These are phyloP conservation scores for Anoplius nigerrimus DNA, from an alignment of 2,888 invertebrate species.

Conservation along the genomic window DNA sequence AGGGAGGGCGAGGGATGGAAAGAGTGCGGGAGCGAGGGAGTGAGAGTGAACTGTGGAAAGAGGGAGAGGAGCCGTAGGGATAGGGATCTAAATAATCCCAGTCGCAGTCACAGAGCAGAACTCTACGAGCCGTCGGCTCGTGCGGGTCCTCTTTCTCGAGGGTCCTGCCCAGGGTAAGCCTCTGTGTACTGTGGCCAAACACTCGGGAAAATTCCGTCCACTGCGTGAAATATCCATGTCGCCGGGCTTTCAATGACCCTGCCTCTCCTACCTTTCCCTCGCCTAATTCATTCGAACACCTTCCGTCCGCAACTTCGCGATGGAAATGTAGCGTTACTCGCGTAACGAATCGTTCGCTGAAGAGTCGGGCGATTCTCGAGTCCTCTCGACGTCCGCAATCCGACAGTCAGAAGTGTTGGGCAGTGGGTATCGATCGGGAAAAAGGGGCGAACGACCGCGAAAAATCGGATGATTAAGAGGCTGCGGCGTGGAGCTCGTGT, in stretches of 20 bases:
- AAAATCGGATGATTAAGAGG: conserved; percentile 68
- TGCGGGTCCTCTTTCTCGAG: conserved; percentile 57
- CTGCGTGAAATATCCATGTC: no score
- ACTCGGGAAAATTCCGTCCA: no score
- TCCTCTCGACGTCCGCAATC: not conserved
- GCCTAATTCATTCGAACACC: no score
- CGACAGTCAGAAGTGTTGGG: conserved; percentile 25
- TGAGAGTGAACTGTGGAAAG: conserved; percentile 54
- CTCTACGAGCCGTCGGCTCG: conserved; percentile 71
- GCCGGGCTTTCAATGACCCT: no score
- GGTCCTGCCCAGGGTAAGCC: not conserved
- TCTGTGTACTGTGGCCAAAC: no score
- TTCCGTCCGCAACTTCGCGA: no score
- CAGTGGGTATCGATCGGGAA: conserved; percentile 53
- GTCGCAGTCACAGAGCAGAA: conserved; percentile 68
- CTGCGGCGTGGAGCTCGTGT: conserved; percentile 58
- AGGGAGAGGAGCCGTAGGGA: conserved; percentile 59
- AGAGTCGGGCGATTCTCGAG: no score
- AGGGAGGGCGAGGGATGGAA: conserved; percentile 53
- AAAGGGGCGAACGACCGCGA: conserved; percentile 47
- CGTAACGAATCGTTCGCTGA: no score
- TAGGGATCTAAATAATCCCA: conserved; percentile 71
- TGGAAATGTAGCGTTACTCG: no score
- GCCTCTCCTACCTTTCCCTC: no score
- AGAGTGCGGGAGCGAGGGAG: conserved; percentile 50